Evolutionary conservation across 2,797 vertebrate genomes (phyloP).

Genomic region (Gorsachius magnificus): DNA sequence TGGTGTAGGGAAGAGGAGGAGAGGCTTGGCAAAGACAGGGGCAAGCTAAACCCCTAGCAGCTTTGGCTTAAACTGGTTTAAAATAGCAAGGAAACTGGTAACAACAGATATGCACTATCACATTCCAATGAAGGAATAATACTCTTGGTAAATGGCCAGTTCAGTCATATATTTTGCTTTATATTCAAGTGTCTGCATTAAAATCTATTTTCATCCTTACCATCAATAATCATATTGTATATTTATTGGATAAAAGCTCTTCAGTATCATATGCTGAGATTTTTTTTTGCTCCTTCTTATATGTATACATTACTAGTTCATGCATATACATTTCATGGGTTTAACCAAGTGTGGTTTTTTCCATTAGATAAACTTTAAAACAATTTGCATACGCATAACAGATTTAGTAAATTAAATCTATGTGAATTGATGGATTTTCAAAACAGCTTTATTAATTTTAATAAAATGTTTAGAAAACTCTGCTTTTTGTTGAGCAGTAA

Average conservation of each 20-base stretch:
- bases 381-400: neutral
- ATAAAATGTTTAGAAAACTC: neutral
- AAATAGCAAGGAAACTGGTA: neutral
- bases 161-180: neutral
- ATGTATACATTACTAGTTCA: neutral
- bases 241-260: neutral
- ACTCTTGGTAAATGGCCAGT: neutral
- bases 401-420: neutral
- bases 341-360: neutral
- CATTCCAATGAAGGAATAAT: neutral
- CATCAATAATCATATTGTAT: neutral
- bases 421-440: neutral
- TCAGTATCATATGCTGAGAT: neutral
- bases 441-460: conserved; percentile 45
- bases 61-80: neutral
- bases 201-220: neutral
- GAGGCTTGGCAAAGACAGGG: neutral
- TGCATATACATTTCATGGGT: neutral
- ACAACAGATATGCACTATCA: neutral
- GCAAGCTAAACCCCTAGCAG: neutral
- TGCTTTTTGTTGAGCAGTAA: conserved; percentile 13
- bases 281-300: neutral
- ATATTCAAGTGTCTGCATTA: neutral
- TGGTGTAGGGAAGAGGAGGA: neutral
- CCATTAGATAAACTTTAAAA: neutral